phyloP scores from a whole-genome alignment of 2,113 vertebrate genomes.

The Tetraodon nigroviridis region DNA sequence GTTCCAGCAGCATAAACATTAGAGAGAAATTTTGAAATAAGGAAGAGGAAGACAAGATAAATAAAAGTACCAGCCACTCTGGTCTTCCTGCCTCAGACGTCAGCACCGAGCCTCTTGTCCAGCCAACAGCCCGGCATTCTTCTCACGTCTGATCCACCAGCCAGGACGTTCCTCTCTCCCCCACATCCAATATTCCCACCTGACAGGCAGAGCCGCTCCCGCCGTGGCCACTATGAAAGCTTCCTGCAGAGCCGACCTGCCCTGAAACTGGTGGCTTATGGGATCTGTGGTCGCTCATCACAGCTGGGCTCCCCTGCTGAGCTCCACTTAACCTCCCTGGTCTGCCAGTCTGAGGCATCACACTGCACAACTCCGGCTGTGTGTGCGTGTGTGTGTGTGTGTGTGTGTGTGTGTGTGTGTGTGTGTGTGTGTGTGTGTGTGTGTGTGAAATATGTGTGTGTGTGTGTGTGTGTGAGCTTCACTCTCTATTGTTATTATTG shows the following conservation, averaged over 20 bases:
- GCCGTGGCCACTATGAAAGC: constrained; percentile 34
- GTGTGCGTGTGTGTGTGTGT: background rate
- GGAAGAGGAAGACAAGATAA: no score
- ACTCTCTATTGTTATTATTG: no score
- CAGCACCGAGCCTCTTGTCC: constrained; percentile 10
- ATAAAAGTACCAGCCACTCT: no score
- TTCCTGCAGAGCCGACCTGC: constrained; percentile 44
- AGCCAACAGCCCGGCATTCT: constrained; percentile 37
- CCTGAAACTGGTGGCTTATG: constrained; percentile 53
- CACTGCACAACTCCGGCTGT: constrained; percentile 6
- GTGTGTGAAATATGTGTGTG: background rate
- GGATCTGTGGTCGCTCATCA: constrained; percentile 52
- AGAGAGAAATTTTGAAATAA: no score
- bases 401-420: background rate
- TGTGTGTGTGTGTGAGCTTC: no score
- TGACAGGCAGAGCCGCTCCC: constrained; percentile 11
- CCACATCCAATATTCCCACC: constrained; percentile 27
- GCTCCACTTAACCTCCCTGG: constrained; percentile 59
- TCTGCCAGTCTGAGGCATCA: constrained; percentile 23
- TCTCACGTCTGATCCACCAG: constrained; percentile 24
- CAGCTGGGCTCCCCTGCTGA: constrained; percentile 47
- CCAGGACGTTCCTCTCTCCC: constrained; percentile 32
- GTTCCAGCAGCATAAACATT: no score
- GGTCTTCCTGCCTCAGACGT: no score
- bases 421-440: background rate